Evolutionary conservation across 2,797 vertebrate species (phyloP), one percentile per base, ranked within the genome.

Genomic region (Micropoecilia bifurca): DNA sequence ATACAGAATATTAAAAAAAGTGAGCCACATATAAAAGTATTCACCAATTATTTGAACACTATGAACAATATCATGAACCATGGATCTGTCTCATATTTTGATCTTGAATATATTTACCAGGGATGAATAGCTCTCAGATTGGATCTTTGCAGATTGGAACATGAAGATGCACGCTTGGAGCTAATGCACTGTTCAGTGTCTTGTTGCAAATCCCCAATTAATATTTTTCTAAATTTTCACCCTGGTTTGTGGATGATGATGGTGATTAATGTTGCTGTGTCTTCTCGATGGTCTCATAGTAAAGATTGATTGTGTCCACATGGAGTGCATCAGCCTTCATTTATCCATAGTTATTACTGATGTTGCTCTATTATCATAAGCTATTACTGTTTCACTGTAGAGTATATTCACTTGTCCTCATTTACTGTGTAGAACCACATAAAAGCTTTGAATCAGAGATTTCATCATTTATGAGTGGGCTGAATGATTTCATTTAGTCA

Each of bases 141-240:
- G 39, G 39, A 39, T 41, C 18, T 39, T 41, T 68, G 36, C 36
- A 22, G 3, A 63, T 9, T 36, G 7, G 63, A 10, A 68, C 63
- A 39, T 39, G 25, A 41, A 63, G 30, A 61, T 36, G 59, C 28
- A 36, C 16, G 1, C 59, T 66, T 33, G 6, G 22, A 69, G 22
- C 66, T 43, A 6, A 13, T 69, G 9, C 39, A 13, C 66, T n/a
- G 36, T 39, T 36, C 20, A 20, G 66, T 69, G 10, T 69, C 39
- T 69, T 69, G 20, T 69, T 43, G 39, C 66, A 69, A 69, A 69
- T 69, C 39, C 22, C 66, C 39, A n/a, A n/a, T 41, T 69, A 43
- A 69, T 43, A 43, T 43, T 43, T 43, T n/a, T 69, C 36, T 43
- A 43, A 43, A 4, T 43, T 4, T 69, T 36, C 9, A 68, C 1